A percentile compares a stretch with the other conserved stretches of the same genome.
These are phyloP conservation scores for Melinopterus prodromus DNA, from an alignment of 2,888 invertebrate genomes.

Conservation along the genomic window DNA sequence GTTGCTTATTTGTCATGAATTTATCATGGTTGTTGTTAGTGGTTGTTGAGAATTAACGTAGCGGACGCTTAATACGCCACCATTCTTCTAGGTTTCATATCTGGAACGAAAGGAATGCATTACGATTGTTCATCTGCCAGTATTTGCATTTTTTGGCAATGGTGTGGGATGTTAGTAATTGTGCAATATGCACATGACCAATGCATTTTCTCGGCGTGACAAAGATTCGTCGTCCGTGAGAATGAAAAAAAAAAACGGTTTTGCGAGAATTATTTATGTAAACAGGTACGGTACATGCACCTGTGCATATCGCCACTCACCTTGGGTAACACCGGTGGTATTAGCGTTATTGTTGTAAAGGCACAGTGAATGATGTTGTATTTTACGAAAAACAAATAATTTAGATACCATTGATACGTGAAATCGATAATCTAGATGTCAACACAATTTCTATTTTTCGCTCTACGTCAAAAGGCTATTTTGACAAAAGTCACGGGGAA, in stretches of 20 bases:
- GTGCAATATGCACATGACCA: slow-evolving; percentile 4
- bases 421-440: slow-evolving; percentile 40
- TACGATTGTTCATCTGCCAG: not conserved
- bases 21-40: slow-evolving; percentile 47
- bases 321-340: slow-evolving; percentile 56
- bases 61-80: slow-evolving; percentile 38
- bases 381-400: slow-evolving; percentile 56
- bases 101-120: slow-evolving; percentile 41
- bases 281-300: slow-evolving; percentile 36
- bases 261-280: slow-evolving; percentile 37
- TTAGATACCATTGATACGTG: slow-evolving; percentile 58
- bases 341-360: slow-evolving; percentile 51
- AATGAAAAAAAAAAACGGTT: not conserved
- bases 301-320: slow-evolving; percentile 48
- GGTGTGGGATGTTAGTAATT: not conserved
- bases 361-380: slow-evolving; percentile 53
- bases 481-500: slow-evolving; percentile 33
- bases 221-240: not conserved
- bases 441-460: slow-evolving; percentile 40
- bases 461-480: slow-evolving; percentile 38
- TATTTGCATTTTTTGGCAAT: not conserved
- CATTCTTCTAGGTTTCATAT: slow-evolving; percentile 44
- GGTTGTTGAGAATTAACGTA: slow-evolving; percentile 28
- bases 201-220: not conserved
- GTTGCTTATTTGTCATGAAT: slow-evolving; percentile 51